Evolutionary conservation across 1,140 invertebrate species (phyloP), one percentile per base, ranked within the genome.

Genomic region (Apis florea): DNA sequence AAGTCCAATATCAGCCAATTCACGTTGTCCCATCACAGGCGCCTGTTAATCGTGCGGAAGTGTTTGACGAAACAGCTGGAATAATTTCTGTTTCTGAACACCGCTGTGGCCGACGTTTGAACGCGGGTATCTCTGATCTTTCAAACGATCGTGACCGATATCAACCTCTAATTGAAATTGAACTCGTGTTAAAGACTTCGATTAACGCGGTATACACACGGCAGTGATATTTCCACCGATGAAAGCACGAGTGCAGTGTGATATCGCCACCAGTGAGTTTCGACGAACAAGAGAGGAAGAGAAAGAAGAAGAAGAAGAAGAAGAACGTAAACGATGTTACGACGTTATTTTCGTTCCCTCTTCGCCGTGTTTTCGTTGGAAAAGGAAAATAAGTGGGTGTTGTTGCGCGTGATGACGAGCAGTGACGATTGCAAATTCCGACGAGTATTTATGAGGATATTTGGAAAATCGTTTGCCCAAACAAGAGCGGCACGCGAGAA

Each of bases 241-340:
- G 69, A 21, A 24, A 72, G 15, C 6, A 56, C 0, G 72, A 64
- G 58, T 74, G 58, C n/a, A 75, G 59, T 75, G 59, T 75, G 73
- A 64, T 40, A 64, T 53, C 26, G 8, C 4, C 24, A 64, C 4
- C 24, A 64, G 59, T 75, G 73, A 21, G 47, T 15, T n/a, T 19
- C 40, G 8, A 26, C 24, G 17, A 51, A 9, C 4, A 15, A 17
- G 26, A 61, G 58, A 40, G n/a, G 51, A 56, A 66, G 63, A 21
- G n/a, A 40, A 66, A 6, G n/a, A 13, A 59, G 13, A 13, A 24
- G 12, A 24, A 13, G 13, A 61, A 13, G 0, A 61, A 61, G 13
- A n/a, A 1, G 58, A 24, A 24, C n/a, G n/a, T 24, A 10, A 21
- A 8, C 19, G 26, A 19, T 63, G 24, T 26, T 63, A 63, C 26